phyloP scores from a whole-genome alignment of 2,113 vertebrate species.

The Mola mola region DNA sequence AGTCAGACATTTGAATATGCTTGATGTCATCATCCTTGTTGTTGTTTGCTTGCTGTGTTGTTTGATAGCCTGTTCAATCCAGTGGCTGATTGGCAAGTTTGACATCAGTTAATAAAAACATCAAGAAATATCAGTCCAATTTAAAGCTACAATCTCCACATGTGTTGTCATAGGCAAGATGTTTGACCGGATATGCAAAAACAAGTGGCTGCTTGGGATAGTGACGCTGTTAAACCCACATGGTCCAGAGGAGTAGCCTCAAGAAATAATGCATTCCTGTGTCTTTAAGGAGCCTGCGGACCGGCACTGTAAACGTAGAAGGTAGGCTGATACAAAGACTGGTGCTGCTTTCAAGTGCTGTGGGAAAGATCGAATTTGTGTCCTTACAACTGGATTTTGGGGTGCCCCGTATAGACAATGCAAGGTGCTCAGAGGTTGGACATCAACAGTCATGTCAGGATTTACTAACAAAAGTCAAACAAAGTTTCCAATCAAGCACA shows the following conservation, averaged over 20 bases:
- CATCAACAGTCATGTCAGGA: constrained; percentile 33
- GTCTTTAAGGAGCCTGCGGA: constrained; percentile 99
- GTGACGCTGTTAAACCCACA: constrained; percentile 74
- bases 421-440: constrained; percentile 23
- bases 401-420: constrained; percentile 15
- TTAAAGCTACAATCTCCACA: constrained; percentile 99
- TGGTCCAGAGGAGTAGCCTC: constrained; percentile 71
- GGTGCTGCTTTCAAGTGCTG: constrained; percentile 78
- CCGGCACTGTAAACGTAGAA: constrained; percentile 96
- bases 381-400: constrained; percentile 7
- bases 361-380: constrained; percentile 36
- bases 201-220: constrained; percentile 71
- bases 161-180: constrained; percentile 82
- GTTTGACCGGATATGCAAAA: constrained; percentile 71
- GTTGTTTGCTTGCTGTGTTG: constrained; percentile 69
- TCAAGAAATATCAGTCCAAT: constrained; percentile 91
- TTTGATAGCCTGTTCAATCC: constrained; percentile 85
- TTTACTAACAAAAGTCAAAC: constrained; percentile 54
- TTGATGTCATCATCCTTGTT: constrained; percentile 74
- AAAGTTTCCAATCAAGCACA: constrained; percentile 12
- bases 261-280: constrained; percentile 86
- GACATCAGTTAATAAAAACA: constrained; percentile 90
- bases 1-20: constrained; percentile 93
- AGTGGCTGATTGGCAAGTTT: constrained; percentile 93
- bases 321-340: constrained; percentile 89